phyloP scores from a whole-genome alignment of 2,797 vertebrate genomes.

The Syngnathus rostellatus region DNA sequence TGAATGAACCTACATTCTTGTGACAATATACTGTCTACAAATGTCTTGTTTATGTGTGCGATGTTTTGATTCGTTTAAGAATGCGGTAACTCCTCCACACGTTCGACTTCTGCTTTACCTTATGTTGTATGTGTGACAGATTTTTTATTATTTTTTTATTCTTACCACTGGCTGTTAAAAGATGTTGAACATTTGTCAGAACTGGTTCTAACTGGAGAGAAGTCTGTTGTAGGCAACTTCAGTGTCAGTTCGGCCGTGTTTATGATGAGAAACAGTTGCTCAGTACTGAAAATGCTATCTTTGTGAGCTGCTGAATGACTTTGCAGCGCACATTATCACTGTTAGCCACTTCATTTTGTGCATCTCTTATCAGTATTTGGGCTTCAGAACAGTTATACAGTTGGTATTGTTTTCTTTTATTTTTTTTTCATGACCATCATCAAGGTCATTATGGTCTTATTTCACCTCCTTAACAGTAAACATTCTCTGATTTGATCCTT shows the following conservation, averaged over 20 bases:
- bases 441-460: no score
- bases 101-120: background rate
- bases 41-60: background rate
- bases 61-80: background rate
- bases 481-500: no score
- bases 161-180: background rate
- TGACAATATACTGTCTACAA: slow-evolving; percentile 3
- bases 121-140: background rate
- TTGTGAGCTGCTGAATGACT: background rate
- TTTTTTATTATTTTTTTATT: background rate
- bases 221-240: background rate
- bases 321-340: background rate
- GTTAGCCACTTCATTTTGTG: background rate
- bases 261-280: background rate
- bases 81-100: background rate
- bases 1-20: slow-evolving; percentile 24
- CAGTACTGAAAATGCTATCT: background rate
- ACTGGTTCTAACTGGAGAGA: background rate
- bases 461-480: no score
- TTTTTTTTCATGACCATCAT: no score
- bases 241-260: background rate
- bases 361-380: no score
- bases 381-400: no score
- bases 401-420: no score
- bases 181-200: background rate